Evolutionary conservation across 2,797 vertebrate genomes (phyloP).

Genomic region (Fratercula arctica): DNA sequence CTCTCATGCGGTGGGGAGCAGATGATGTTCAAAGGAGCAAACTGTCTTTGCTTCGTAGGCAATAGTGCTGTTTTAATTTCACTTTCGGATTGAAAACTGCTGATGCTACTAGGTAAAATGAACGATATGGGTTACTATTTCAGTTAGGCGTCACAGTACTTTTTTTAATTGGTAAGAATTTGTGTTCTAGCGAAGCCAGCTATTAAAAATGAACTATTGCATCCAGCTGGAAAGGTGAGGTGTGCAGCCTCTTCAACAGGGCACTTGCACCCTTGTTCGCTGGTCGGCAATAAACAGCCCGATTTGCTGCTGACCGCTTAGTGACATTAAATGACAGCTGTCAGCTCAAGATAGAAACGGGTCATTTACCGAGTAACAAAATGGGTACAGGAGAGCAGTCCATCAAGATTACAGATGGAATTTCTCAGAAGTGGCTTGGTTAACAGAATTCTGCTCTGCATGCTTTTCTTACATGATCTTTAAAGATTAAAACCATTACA

Average conservation of each 20-base stretch:
- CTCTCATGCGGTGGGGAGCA: not conserved
- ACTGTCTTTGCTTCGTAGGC: not conserved
- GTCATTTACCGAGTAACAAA: not conserved
- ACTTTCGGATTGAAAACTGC: not conserved
- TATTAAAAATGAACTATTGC: not conserved
- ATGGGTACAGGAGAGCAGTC: not conserved
- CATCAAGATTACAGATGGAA: not conserved
- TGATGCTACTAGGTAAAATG: not conserved
- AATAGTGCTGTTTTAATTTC: not conserved
- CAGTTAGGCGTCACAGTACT: not conserved
- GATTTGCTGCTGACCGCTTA: not conserved
- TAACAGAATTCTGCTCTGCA: not conserved
- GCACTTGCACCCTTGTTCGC: not conserved
- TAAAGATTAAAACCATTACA: not conserved
- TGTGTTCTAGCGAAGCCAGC: not conserved
- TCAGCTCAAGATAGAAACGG: not conserved
- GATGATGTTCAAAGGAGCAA: not conserved
- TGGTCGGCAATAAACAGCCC: not conserved
- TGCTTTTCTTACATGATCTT: not conserved
- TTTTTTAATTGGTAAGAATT: not conserved
- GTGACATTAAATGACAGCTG: conserved; percentile 30
- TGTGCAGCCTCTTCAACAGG: not conserved
- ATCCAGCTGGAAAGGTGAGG: accelerated
- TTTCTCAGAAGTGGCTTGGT: not conserved
- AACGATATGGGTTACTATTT: accelerated